Percentiles rank a stretch among this genome's conserved stretches.
Evolutionary conservation across 30 jellyfish, hydroid and myxozoan genomes (phyloP).

Genomic region (Clytia hemisphaerica): DNA sequence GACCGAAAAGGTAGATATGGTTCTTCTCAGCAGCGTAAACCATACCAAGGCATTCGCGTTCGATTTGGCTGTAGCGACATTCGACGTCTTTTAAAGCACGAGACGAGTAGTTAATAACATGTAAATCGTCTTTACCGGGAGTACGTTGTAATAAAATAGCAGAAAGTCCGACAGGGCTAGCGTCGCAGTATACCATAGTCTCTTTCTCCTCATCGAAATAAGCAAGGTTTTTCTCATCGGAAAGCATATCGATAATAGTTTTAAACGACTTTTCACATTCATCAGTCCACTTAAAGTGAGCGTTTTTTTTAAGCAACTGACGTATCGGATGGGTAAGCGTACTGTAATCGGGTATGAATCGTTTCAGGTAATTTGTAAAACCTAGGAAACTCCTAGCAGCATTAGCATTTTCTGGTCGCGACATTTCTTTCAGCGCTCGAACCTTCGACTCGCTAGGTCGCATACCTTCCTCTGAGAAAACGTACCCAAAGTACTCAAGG

Average conservation of each 20-base stretch:
- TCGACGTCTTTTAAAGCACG: conserved; percentile 40
- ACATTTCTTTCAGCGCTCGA: conserved; percentile 16
- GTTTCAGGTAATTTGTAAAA: conserved; percentile 21
- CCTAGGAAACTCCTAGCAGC: conserved; percentile 39
- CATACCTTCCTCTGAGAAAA: conserved; percentile 23
- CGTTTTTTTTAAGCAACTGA: conserved; percentile 11
- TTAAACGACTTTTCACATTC: conserved; percentile 26
- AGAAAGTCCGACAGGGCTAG: conserved; percentile 49
- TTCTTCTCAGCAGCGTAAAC: conserved; percentile 25
- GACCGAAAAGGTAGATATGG: no score
- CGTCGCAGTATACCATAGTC: conserved; percentile 29
- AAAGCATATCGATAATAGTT: conserved; percentile 1
- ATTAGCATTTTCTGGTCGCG: conserved; percentile 10
- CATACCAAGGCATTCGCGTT: conserved; percentile 44
- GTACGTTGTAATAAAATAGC: conserved; percentile 34
- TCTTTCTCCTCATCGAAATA: conserved; percentile 43
- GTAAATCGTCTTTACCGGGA: conserved; percentile 17
- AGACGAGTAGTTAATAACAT: conserved; percentile 38
- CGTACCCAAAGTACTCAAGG: conserved; percentile 27
- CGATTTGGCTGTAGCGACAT: conserved; percentile 47
- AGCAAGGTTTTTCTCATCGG: conserved; percentile 34
- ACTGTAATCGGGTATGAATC: conserved; percentile 26
- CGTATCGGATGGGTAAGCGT: conserved; percentile 17
- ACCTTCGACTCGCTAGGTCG: conserved; percentile 37
- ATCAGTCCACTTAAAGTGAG: conserved; percentile 27